These are phyloP conservation scores for Apistogramma diplotaenia DNA, from an alignment of 2,113 vertebrate genomes.

Conservation along the genomic window DNA sequence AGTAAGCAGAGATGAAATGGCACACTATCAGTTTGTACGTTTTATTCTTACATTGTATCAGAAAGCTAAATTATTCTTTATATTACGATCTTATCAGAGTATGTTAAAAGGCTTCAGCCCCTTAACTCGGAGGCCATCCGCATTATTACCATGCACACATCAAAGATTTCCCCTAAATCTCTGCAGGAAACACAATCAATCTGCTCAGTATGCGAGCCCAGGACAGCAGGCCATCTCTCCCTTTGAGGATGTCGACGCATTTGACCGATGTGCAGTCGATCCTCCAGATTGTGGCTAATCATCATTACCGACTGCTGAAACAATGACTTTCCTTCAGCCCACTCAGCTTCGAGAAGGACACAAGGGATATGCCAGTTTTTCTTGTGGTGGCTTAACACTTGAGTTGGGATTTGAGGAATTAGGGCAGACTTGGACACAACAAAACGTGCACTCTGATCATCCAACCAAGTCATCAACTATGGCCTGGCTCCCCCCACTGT, in stretches of 20 bases:
- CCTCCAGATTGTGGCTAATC: constrained; percentile 78
- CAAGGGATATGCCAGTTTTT: constrained; percentile 68
- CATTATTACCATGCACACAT: constrained; percentile 70
- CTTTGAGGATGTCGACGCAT: constrained; percentile 72
- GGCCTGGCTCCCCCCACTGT: constrained; percentile 1
- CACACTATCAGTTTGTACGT: neutral
- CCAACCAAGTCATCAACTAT: constrained; percentile 52
- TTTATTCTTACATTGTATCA: constrained; percentile 1
- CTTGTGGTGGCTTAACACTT: constrained; percentile 62
- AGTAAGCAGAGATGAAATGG: constrained; percentile 7
- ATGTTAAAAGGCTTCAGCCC: constrained; percentile 13
- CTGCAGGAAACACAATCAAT: constrained; percentile 68
- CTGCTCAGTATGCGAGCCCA: constrained; percentile 62
- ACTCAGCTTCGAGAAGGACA: constrained; percentile 72
- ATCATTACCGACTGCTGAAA: constrained; percentile 74
- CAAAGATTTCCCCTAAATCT: constrained; percentile 69
- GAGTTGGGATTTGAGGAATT: constrained; percentile 70
- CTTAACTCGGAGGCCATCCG: constrained; percentile 35
- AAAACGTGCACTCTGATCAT: constrained; percentile 62
- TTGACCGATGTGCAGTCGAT: constrained; percentile 81
- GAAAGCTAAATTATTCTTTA: constrained; percentile 21
- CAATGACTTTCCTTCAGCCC: constrained; percentile 76
- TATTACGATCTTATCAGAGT: constrained; percentile 17
- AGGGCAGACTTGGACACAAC: constrained; percentile 63
- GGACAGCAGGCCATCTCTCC: constrained; percentile 60